Base-by-base conservation (phyloP, 2,888 invertebrate species). In the Zhuqinia jingwanae region DNA sequence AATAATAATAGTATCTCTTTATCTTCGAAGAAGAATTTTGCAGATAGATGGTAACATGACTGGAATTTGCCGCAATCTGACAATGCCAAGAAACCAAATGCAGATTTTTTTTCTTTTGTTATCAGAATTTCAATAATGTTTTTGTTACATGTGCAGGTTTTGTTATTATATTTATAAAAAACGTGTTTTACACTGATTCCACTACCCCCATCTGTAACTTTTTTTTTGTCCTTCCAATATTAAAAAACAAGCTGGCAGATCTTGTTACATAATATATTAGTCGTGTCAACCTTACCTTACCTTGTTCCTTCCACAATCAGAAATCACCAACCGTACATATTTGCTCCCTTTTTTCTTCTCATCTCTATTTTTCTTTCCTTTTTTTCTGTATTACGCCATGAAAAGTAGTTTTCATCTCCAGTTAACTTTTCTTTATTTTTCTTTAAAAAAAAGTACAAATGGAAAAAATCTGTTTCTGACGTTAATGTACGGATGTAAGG, bases 391-490 rank as follows among this genome's bases (percentile, higher is more conserved):
- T 17, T 47, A 50, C 50, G 50, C 50, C 65, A 36, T 2, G 22
- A 65, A 17, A 79, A 27, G n/a, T 78, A n/a, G 45, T 63, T 78
- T 78, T 78, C 27, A 22, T 47, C 78, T 36, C 58, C 60, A 60
- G 60, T 77, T 79, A 63, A 63, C 53, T 79, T 78, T 60, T 25
- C 42, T 76, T 22, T 36, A 36, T n/a, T 60, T 27, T 60, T 76
- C 5, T 30, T 53, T n/a, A 20, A 42, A 60, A 47, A 73, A 53
- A 25, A 15, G 50, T 47, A 53, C 53, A 50, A 53, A 73, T 50
- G 30, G 42, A 58, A 78, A 25, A 45, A 60, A 63, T 63, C 63
- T 78, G 78, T 30, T 60, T 63, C n/a, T 77, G 77, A 77, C 77
- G 45, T 20, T 58, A 73, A 73, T 73, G 50, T 20, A 73, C 73